A percentile compares a stretch with the other conserved stretches of the same genome.
These are phyloP conservation scores for Cyprinodon tularosa DNA, from an alignment of 2,113 vertebrate genomes.

Conservation along the genomic window DNA sequence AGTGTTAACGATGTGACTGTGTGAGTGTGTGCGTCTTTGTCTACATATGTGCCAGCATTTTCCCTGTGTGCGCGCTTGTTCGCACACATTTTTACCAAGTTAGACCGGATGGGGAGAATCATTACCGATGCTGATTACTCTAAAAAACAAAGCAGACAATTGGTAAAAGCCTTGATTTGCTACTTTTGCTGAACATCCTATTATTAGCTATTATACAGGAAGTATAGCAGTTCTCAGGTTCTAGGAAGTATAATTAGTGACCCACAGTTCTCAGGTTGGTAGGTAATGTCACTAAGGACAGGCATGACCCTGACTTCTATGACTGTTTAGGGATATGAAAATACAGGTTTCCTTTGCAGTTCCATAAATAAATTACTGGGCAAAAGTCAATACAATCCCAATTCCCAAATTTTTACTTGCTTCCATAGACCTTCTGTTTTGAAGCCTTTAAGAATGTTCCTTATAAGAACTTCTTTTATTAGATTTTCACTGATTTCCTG, in stretches of 20 bases:
- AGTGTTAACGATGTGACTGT: constrained; percentile 19
- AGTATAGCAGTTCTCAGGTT: constrained; percentile 57
- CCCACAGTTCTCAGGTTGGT: constrained; percentile 52
- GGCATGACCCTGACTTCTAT: neutral
- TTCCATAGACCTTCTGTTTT: neutral
- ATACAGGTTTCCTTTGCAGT: neutral
- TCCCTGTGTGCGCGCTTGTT: neutral
- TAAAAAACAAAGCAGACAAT: constrained; percentile 33
- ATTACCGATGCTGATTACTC: constrained; percentile 18
- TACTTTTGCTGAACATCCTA: constrained; percentile 51
- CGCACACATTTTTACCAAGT: neutral
- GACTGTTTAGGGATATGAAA: neutral
- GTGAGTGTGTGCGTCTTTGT: constrained; percentile 8
- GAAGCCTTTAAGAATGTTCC: neutral
- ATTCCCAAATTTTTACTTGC: neutral
- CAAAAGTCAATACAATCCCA: neutral
- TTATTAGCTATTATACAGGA: constrained; percentile 71
- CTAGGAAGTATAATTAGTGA: constrained; percentile 53
- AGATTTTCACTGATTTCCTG: neutral
- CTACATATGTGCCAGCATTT: neutral
- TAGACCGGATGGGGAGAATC: constrained; percentile 28
- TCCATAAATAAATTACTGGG: neutral
- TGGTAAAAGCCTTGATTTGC: constrained; percentile 49
- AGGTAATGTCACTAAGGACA: constrained; percentile 46
- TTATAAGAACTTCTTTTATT: neutral